phyloP scores from a whole-genome alignment of 2,113 vertebrate species.

The Mohoua ochrocephala region DNA sequence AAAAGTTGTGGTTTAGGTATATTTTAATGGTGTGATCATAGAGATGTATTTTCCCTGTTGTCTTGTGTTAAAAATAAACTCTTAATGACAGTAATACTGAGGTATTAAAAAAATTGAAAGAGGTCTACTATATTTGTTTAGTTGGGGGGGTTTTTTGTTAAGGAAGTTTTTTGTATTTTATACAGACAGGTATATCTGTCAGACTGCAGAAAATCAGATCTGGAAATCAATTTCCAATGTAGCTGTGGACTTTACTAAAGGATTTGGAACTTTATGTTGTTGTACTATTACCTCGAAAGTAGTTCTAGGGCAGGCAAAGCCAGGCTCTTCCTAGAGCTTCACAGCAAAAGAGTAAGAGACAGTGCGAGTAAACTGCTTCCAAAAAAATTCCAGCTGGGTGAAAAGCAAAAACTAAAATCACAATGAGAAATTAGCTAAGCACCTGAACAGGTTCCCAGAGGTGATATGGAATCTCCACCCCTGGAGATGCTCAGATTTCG shows the following conservation, averaged over 20 bases:
- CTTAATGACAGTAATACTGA: neutral
- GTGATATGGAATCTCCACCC: neutral
- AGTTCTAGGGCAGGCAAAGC: neutral
- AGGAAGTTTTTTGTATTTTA: neutral
- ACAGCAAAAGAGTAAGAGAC: neutral
- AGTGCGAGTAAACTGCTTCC: neutral
- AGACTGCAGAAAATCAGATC: neutral
- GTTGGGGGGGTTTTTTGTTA: neutral
- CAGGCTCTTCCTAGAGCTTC: neutral
- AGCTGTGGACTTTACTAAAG: neutral
- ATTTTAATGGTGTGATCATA: neutral
- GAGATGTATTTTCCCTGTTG: neutral
- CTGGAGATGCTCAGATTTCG: neutral
- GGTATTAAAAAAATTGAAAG: neutral
- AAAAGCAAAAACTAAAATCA: neutral
- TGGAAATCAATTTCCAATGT: neutral
- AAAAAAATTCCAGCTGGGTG: neutral
- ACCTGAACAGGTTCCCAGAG: neutral
- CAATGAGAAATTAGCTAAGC: neutral
- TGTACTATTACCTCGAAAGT: neutral
- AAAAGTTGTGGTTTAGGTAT: neutral
- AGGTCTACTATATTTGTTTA: neutral
- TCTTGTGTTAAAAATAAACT: neutral
- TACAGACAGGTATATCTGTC: neutral
- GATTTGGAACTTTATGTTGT: neutral